phyloP scores from a whole-genome alignment of 2,888 invertebrate species.

The Parascotia fuliginaria region DNA sequence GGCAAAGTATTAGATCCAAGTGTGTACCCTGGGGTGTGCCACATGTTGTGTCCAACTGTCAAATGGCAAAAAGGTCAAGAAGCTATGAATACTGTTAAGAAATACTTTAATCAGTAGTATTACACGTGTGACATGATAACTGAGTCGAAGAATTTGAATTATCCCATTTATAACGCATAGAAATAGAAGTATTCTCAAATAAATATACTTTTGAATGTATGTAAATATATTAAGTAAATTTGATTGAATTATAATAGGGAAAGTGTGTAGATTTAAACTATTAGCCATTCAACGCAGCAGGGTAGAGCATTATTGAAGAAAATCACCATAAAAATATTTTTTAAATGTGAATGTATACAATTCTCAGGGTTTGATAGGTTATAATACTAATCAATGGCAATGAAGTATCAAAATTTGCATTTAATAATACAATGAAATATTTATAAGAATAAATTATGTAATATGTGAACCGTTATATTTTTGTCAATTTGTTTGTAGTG shows the following conservation, averaged over 20 bases:
- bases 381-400: conserved; percentile 31
- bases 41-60: not conserved
- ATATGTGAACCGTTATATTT: conserved; percentile 56
- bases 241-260: conserved; percentile 36
- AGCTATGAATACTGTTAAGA: not conserved
- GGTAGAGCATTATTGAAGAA: conserved; percentile 16
- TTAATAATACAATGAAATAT: conserved; percentile 35
- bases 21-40: not conserved
- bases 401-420: conserved; percentile 38
- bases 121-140: not conserved
- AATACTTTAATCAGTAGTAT: not conserved
- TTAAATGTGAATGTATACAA: conserved; percentile 20
- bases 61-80: not conserved
- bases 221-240: conserved; percentile 26
- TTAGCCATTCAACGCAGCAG: conserved; percentile 33
- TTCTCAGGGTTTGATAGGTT: conserved; percentile 24
- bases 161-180: conserved; percentile 21
- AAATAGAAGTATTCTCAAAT: conserved; percentile 16
- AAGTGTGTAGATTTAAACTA: conserved; percentile 34
- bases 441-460: conserved; percentile 37
- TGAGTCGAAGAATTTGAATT: conserved; percentile 28
- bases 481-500: conserved; percentile 68
- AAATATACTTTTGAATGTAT: conserved; percentile 29
- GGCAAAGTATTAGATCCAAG: not conserved
- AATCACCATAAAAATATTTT: conserved; percentile 22